Conservation (phyloP, 2,113 vertebrate species). For the Pimephales promelas region DNA sequence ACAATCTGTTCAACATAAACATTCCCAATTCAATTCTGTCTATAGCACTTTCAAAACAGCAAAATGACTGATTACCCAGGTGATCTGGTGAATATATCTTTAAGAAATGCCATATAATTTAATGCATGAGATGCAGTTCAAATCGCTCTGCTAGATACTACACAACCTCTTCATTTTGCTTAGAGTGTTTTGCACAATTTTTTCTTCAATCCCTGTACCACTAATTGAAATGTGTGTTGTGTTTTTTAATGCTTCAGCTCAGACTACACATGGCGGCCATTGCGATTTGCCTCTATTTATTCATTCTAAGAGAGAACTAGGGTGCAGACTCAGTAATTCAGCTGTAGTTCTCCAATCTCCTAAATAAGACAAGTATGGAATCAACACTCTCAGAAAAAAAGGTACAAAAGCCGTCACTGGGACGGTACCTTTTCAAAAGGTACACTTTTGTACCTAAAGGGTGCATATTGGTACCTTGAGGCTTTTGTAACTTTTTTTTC, state of each 20-base stretch:
- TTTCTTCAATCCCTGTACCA: background rate
- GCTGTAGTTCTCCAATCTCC: background rate
- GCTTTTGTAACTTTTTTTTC: too few relatives aligned
- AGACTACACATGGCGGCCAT: background rate
- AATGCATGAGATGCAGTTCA: conserved; percentile 9
- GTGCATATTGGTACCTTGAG: too few relatives aligned
- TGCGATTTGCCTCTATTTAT: background rate
- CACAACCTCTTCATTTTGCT: background rate
- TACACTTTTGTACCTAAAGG: too few relatives aligned
- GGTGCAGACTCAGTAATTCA: background rate
- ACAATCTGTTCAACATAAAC: background rate
- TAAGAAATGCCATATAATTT: conserved; percentile 22
- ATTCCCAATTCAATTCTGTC: background rate
- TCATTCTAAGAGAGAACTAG: background rate
- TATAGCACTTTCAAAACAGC: background rate
- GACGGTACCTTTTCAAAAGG: too few relatives aligned
- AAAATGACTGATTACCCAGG: background rate
- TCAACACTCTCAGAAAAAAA: too few relatives aligned
- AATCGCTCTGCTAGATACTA: background rate
- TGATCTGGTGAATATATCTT: background rate
- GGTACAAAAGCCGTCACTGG: too few relatives aligned
- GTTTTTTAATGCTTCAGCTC: background rate
- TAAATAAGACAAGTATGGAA: background rate
- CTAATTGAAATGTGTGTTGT: background rate
- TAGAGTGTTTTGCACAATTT: background rate